These are phyloP conservation scores for Chaetodon auriga DNA, from an alignment of 2,113 vertebrate genomes.

Conservation along the genomic window DNA sequence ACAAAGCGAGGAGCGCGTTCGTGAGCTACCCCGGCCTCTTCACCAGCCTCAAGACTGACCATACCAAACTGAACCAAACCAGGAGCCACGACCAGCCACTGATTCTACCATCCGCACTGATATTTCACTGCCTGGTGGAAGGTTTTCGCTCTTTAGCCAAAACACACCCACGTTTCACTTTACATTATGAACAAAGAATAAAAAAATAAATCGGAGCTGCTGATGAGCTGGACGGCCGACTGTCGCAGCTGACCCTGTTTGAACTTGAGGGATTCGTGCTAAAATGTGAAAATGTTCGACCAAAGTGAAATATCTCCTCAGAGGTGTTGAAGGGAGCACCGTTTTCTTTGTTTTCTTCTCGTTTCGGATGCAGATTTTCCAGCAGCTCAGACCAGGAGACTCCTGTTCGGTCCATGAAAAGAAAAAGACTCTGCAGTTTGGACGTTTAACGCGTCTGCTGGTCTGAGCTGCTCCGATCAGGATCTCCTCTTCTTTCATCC, in stretches of 20 bases:
- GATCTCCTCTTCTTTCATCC: conserved; percentile 19
- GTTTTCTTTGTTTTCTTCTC: neutral
- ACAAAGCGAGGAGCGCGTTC: conserved; percentile 1
- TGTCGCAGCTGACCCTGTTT: neutral
- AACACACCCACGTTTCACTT: neutral
- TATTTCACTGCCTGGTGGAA: conserved; percentile 22
- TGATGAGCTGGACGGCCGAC: neutral
- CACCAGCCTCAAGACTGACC: conserved; percentile 16
- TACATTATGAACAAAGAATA: neutral
- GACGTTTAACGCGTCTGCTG: neutral
- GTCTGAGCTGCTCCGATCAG: conserved; percentile 38
- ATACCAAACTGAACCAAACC: conserved; percentile 7
- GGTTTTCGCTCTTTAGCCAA: conserved; percentile 38
- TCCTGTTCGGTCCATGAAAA: neutral
- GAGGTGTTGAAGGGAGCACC: conserved; percentile 39
- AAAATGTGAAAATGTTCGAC: conserved; percentile 55
- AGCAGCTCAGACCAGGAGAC: conserved; percentile 33
- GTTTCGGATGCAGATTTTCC: conserved; percentile 43
- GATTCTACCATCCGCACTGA: neutral
- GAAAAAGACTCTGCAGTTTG: neutral
- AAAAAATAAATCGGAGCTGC: neutral
- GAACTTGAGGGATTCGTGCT: conserved; percentile 27
- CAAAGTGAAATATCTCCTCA: conserved; percentile 55
- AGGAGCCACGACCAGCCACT: conserved; percentile 3
- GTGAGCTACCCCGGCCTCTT: conserved; percentile 2